These are phyloP conservation scores for Dryococelus australis DNA, from an alignment of 2,888 invertebrate species.

Conservation along the genomic window DNA sequence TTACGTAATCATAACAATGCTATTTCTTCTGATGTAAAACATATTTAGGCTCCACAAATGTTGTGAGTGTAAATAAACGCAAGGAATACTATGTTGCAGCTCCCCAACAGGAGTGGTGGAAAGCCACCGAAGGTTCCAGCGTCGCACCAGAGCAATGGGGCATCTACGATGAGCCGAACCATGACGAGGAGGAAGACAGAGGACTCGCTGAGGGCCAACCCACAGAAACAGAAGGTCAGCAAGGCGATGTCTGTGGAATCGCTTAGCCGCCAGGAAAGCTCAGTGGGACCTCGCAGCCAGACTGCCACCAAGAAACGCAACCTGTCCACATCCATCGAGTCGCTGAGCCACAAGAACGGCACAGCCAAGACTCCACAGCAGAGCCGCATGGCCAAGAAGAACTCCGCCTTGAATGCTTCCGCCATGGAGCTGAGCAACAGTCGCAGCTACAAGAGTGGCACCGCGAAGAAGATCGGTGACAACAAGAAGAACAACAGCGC, in stretches of 20 bases:
- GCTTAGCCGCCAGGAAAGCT: slow-evolving; percentile 33
- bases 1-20: too few relatives aligned
- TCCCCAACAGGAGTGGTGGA: slow-evolving; percentile 24
- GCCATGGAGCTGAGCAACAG: slow-evolving; percentile 39
- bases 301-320: slow-evolving; percentile 13
- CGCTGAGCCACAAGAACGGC: slow-evolving; percentile 57
- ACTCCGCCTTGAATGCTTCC: slow-evolving; percentile 37
- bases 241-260: slow-evolving; percentile 40
- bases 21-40: too few relatives aligned
- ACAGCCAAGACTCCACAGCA: slow-evolving; percentile 54
- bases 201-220: slow-evolving; percentile 12
- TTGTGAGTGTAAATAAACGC: too few relatives aligned
- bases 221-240: slow-evolving; percentile 33
- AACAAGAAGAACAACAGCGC: slow-evolving; percentile 31
- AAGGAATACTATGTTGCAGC: background rate
- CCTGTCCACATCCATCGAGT: slow-evolving; percentile 37
- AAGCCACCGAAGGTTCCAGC: slow-evolving; percentile 44
- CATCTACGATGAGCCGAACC: slow-evolving; percentile 57
- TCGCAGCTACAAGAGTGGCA: slow-evolving; percentile 58
- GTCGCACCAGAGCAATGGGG: slow-evolving; percentile 51
- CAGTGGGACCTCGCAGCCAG: slow-evolving; percentile 24
- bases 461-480: slow-evolving; percentile 48
- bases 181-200: slow-evolving; percentile 48
- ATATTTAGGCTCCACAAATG: too few relatives aligned
- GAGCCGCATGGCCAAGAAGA: slow-evolving; percentile 31